phyloP scores from a whole-genome alignment of 2,888 invertebrate genomes.

The Clepsis dumicolana region DNA sequence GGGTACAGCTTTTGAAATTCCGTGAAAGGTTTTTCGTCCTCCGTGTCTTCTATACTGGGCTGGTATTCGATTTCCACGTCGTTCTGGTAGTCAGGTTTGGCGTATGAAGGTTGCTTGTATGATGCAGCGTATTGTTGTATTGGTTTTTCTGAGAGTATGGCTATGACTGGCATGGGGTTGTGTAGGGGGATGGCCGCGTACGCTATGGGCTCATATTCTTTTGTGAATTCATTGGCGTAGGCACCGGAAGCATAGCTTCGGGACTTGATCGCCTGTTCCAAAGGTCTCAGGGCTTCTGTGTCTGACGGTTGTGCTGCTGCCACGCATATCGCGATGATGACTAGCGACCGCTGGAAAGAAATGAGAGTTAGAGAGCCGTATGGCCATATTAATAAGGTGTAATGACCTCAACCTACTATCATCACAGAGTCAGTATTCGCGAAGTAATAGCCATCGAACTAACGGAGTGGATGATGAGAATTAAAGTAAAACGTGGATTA shows the following conservation, averaged over 20 bases:
- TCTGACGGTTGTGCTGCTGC: constrained; percentile 49
- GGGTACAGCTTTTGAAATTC: constrained; percentile 6
- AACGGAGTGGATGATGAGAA: too few species aligned
- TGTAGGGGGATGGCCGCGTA: constrained; percentile 73
- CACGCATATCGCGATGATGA: constrained; percentile 32
- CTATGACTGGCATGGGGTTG: constrained; percentile 68
- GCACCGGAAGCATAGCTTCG: constrained; percentile 56
- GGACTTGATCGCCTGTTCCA: constrained; percentile 53
- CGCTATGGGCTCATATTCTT: constrained; percentile 66
- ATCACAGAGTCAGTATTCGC: too few species aligned
- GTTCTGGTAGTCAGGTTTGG: constrained; percentile 41
- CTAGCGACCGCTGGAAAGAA: constrained; percentile 34
- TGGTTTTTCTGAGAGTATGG: constrained; percentile 60
- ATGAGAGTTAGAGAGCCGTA: not conserved
- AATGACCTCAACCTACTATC: too few species aligned
- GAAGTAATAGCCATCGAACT: too few species aligned
- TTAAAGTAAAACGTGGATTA: too few species aligned
- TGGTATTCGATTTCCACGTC: constrained; percentile 14
- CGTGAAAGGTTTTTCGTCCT: constrained; percentile 6
- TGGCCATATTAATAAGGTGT: not conserved
- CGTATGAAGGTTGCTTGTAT: constrained; percentile 33
- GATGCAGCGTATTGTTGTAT: constrained; percentile 41
- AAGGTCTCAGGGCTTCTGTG: constrained; percentile 56
- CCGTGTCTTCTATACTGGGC: not conserved
- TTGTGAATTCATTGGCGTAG: constrained; percentile 58